Evolutionary conservation across 2,113 vertebrate genomes (phyloP).

Genomic region (Balaenoptera acutorostrata): DNA sequence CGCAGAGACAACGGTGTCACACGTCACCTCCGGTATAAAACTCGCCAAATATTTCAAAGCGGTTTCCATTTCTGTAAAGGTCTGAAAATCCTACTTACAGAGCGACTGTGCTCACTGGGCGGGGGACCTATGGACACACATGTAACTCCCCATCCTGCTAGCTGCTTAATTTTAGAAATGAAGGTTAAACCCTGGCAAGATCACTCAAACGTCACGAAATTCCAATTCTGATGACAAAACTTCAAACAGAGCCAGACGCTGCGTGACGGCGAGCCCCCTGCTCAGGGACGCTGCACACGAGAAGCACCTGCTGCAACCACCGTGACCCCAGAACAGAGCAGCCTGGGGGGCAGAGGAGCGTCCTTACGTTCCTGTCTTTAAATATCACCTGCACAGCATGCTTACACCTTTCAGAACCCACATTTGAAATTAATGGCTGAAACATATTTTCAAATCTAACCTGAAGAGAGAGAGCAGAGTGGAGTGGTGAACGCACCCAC

Average conservation of each 20-base stretch:
- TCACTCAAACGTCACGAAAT: not conserved
- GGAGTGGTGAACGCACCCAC: fast-evolving
- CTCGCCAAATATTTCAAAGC: fast-evolving
- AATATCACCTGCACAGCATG: fast-evolving
- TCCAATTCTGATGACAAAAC: not conserved
- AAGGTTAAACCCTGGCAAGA: fast-evolving
- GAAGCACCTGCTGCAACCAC: fast-evolving
- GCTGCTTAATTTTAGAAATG: not conserved
- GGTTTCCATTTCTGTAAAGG: not conserved
- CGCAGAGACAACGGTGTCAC: fast-evolving
- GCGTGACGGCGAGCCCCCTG: fast-evolving
- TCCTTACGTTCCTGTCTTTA: not conserved
- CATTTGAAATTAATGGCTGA: not conserved
- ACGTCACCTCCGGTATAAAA: fast-evolving
- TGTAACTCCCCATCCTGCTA: not conserved
- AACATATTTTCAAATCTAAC: not conserved
- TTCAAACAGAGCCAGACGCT: not conserved
- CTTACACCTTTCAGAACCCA: not conserved
- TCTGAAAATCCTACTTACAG: not conserved
- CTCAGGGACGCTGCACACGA: fast-evolving
- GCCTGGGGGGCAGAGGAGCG: fast-evolving
- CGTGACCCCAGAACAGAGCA: fast-evolving
- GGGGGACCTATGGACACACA: fast-evolving
- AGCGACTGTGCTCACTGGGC: fast-evolving
- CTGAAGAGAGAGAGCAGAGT: not conserved